A percentile compares a stretch with the other conserved stretches of the same genome.
Evolutionary conservation across 2,113 vertebrate species (phyloP).

Genomic region (Salvelinus namaycush): DNA sequence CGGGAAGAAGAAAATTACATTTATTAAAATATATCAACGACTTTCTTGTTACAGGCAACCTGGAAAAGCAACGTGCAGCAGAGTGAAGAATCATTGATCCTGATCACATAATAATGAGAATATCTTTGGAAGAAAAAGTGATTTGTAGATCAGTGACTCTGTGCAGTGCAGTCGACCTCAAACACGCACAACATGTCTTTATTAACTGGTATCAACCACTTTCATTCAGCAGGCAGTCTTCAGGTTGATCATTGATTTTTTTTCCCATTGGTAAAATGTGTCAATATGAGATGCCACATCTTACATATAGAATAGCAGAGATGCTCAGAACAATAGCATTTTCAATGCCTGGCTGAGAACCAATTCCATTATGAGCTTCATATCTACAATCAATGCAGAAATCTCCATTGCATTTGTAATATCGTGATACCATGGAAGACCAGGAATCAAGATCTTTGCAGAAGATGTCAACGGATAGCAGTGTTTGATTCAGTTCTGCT

Average conservation of each 20-base stretch:
- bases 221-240: neutral
- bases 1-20: conserved; percentile 1
- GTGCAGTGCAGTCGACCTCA: no score
- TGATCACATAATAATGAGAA: no score
- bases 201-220: neutral
- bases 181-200: neutral
- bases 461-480: no score
- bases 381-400: neutral
- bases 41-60: neutral
- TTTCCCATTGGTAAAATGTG: neutral
- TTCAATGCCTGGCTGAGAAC: neutral
- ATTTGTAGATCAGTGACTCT: no score
- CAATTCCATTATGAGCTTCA: neutral
- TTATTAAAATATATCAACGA: neutral
- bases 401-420: neutral
- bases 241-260: neutral
- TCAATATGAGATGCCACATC: neutral
- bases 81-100: no score
- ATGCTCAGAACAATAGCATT: neutral
- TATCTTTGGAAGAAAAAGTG: no score
- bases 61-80: no score
- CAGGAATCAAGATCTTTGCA: no score
- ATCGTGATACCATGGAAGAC: neutral
- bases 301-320: neutral
- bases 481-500: no score